These are phyloP conservation scores for Caenorhabditis drosophilae DNA, from an alignment of 2,888 invertebrate species.

Conservation along the genomic window DNA sequence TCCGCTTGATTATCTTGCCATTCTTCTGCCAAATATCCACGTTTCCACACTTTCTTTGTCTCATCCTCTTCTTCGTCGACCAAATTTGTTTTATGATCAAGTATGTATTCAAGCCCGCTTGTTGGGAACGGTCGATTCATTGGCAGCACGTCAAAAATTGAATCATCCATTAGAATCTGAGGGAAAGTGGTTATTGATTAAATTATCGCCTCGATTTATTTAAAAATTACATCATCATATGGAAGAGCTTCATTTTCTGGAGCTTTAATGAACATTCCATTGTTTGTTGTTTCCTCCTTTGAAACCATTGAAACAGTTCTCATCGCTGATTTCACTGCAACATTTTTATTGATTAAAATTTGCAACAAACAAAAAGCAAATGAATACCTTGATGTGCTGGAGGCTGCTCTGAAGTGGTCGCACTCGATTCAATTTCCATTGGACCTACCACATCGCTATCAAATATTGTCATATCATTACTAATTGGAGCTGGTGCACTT, in stretches of 20 bases:
- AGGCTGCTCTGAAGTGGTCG: background rate
- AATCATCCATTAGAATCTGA: conserved; percentile 2
- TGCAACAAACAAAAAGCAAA: too few species aligned
- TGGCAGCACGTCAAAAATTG: background rate
- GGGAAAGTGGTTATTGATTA: background rate
- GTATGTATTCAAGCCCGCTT: background rate
- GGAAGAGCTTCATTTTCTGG: background rate
- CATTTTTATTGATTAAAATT: background rate
- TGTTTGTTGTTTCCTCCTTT: background rate
- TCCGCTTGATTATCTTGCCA: conserved; percentile 15
- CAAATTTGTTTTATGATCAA: background rate
- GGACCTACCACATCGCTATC: background rate
- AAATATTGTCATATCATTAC: background rate
- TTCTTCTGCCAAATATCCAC: conserved; percentile 19
- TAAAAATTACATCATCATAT: background rate
- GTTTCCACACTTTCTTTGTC: conserved; percentile 2
- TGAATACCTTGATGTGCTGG: too few species aligned
- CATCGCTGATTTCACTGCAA: background rate
- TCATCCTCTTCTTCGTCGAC: background rate
- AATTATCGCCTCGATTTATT: background rate
- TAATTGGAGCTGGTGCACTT: background rate
- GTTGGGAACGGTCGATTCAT: background rate
- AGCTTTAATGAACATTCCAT: background rate
- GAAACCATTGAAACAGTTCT: background rate
- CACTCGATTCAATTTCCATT: background rate